phyloP scores from a whole-genome alignment of 2,888 invertebrate species.

The Ceramica pisi region DNA sequence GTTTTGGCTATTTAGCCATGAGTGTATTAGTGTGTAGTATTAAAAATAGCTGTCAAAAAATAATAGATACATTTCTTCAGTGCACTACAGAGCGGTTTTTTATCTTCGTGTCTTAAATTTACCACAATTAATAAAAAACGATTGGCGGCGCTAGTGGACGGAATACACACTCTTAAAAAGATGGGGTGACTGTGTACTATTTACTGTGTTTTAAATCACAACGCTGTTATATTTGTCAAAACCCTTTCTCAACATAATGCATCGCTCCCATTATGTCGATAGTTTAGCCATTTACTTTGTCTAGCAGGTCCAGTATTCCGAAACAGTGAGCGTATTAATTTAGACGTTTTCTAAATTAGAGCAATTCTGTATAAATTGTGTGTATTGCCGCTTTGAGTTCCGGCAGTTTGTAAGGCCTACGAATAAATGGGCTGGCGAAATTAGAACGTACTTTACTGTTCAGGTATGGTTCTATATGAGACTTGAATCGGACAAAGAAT shows the following conservation, averaged over 20 bases:
- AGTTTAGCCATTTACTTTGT: slow-evolving; percentile 28
- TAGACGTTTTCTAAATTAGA: slow-evolving; percentile 55
- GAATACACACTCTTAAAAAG: no score
- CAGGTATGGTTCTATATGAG: background rate
- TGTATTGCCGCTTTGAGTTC: slow-evolving; percentile 41
- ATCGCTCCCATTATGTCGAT: slow-evolving; percentile 3
- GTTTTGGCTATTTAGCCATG: no score
- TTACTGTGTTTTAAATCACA: background rate
- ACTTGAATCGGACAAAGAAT: background rate
- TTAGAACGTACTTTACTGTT: slow-evolving; percentile 7
- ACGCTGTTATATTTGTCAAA: background rate
- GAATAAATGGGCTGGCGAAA: slow-evolving; percentile 36
- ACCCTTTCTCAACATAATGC: background rate
- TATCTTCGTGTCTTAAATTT: no score
- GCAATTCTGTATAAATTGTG: slow-evolving; percentile 54
- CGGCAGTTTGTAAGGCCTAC: slow-evolving; percentile 44
- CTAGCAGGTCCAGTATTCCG: slow-evolving; percentile 41
- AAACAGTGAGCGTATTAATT: slow-evolving; percentile 53
- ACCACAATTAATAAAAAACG: no score
- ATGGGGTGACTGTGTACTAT: no score
- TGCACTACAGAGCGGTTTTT: no score
- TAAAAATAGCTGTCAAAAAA: no score
- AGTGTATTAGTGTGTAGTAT: no score
- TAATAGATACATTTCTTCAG: no score
- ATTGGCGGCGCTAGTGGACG: no score